A percentile compares a stretch with the other conserved stretches of the same genome.
These are phyloP conservation scores for Resseliella maxima DNA, from an alignment of 2,888 invertebrate species.

Conservation along the genomic window DNA sequence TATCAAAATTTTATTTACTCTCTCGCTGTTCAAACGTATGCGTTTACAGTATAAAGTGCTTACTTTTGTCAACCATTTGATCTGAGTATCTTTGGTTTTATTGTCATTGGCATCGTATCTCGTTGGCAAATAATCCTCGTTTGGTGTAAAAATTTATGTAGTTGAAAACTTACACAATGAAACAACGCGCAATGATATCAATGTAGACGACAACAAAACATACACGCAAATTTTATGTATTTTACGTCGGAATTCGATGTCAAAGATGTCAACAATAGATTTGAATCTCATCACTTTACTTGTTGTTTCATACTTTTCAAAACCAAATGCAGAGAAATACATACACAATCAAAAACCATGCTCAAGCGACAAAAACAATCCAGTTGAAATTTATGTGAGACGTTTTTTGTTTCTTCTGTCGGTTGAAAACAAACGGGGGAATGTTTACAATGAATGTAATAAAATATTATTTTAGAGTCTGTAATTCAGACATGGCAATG, in stretches of 20 bases:
- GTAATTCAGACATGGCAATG: too few relatives aligned
- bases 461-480: too few relatives aligned
- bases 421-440: too few relatives aligned
- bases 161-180: slow-evolving; percentile 37
- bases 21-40: background rate
- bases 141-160: slow-evolving; percentile 51
- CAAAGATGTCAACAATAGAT: slow-evolving; percentile 53
- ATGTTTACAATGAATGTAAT: too few relatives aligned
- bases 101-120: slow-evolving; percentile 53
- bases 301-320: background rate
- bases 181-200: background rate
- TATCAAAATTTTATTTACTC: too few relatives aligned
- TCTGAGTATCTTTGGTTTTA: slow-evolving; percentile 1
- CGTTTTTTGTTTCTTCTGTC: too few relatives aligned
- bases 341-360: background rate
- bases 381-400: too few relatives aligned
- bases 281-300: slow-evolving; percentile 51
- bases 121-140: slow-evolving; percentile 36
- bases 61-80: slow-evolving; percentile 37
- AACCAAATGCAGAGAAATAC: background rate
- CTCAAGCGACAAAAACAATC: background rate
- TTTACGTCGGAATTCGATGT: slow-evolving; percentile 23
- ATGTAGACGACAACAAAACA: background rate
- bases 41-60: background rate
- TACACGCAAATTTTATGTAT: background rate